Evolutionary conservation across 37 sponge, comb jelly and placozoan genomes (phyloP), one percentile per base, ranked within the genome.

Genomic region (Beroe ovata): DNA sequence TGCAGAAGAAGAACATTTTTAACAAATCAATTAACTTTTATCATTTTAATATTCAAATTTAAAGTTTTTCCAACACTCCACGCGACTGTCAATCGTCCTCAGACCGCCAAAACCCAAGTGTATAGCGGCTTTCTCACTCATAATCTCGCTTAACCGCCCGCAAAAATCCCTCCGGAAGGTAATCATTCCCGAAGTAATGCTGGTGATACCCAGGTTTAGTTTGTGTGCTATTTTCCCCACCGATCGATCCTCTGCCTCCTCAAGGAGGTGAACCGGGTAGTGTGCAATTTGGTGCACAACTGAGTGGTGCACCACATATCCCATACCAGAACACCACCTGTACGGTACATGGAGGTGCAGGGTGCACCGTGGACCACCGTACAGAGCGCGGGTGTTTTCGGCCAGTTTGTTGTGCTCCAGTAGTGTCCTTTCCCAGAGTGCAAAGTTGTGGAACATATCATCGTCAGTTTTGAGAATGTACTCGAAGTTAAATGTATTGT

Each of bases 371-470:
- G 32, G 8, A 19, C 69, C 69, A 29, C 69, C 69, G 69, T 66
- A 66, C 69, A 16, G 6, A 6, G 4, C 63, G 21, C 3, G 4
- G 4, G 8, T 25, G 23, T 62, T 4, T 8, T 14, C 19, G 35
- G 1, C 8, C 36, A 34, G 32, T 18, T 18, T 2, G 35, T 29
- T 30, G 30, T 25, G 18, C 16, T 1, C 69, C 69, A 14, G 2
- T 14, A 66, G 33, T 30, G 18, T 30, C 69, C 34, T 30, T 30
- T 34, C 69, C 69, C 69, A 66, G 33, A 25, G 33, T 1, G 32
- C 8, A 30, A 29, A 66, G 36, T 66, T 66, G 69, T 66, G 69
- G 36, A 66, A 66, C 2, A 66, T 37, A 37, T 66, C 69, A 29
- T 6, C 34, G 16, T 66, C 69, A 29, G 69, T 66, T 16, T 66